Conservation (phyloP, 1,140 invertebrate genomes). For the Drosophila serrata region DNA sequence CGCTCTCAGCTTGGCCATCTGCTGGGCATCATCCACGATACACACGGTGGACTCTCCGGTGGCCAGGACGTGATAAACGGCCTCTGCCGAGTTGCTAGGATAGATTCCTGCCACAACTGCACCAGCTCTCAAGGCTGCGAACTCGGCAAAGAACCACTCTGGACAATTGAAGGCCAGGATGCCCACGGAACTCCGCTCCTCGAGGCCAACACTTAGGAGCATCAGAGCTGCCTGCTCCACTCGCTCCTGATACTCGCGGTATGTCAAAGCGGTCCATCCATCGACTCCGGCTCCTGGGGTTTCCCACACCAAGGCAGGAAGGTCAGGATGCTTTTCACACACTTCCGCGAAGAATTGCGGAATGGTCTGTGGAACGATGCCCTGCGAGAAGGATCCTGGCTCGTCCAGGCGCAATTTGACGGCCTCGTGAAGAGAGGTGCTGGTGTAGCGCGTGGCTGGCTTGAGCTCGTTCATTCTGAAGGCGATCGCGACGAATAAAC, state of each 20-base stretch:
- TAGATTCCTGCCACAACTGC: slow-evolving; percentile 96
- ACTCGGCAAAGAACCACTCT: slow-evolving; percentile 94
- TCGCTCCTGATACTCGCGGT: slow-evolving; percentile 90
- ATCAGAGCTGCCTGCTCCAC: slow-evolving; percentile 93
- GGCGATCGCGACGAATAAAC: slow-evolving; percentile 45
- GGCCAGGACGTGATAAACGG: slow-evolving; percentile 91
- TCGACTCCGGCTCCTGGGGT: slow-evolving; percentile 41
- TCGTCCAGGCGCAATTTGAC: slow-evolving; percentile 53
- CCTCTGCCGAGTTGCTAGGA: slow-evolving; percentile 94
- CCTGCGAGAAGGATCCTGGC: slow-evolving; percentile 9
- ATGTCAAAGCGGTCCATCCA: slow-evolving; percentile 89
- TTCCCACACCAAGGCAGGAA: slow-evolving; percentile 89
- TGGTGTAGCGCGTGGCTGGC: slow-evolving; percentile 61
- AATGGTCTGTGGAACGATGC: slow-evolving; percentile 41
- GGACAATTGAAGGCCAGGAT: slow-evolving; percentile 96
- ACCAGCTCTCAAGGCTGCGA: slow-evolving; percentile 95
- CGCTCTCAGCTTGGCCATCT: slow-evolving; percentile 93
- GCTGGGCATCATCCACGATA: slow-evolving; percentile 94
- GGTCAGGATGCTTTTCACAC: slow-evolving; percentile 87
- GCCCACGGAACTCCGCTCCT: slow-evolving; percentile 92
- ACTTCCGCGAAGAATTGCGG: slow-evolving; percentile 58
- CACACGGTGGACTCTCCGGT: slow-evolving; percentile 93
- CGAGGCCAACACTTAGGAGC: slow-evolving; percentile 93
- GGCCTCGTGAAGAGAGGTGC: slow-evolving; percentile 65
- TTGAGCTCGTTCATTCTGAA: slow-evolving; percentile 69